Percentiles rank a stretch among this genome's conserved stretches.
Conservation (phyloP, 2,797 vertebrate genomes). For the Takifugu rubripes region DNA sequence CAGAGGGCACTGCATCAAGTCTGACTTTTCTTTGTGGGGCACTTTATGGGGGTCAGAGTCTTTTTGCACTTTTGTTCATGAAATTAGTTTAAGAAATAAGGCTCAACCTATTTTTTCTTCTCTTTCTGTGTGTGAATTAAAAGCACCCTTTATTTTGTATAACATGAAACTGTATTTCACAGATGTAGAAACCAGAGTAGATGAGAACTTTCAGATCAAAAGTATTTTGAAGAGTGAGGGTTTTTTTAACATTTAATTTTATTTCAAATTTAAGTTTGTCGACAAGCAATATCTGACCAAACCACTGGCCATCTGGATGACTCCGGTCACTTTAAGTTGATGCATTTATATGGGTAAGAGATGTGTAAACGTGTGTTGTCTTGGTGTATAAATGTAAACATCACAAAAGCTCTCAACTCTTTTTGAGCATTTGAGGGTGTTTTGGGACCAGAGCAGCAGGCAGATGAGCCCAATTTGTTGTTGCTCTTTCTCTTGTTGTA, state of each 20-base stretch:
- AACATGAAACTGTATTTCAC: conserved; percentile 4
- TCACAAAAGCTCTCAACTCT: conserved; percentile 23
- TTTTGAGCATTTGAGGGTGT: conserved; percentile 19
- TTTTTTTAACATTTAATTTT: no score
- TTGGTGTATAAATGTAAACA: conserved; percentile 16
- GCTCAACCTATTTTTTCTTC: conserved; percentile 4
- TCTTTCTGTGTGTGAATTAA: conserved; percentile 7
- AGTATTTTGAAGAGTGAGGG: no score
- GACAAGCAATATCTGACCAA: no score
- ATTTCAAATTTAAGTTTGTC: no score
- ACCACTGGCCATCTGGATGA: no score
- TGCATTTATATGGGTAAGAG: conserved; percentile 28
- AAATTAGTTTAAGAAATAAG: conserved; percentile 7
- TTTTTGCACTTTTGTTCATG: conserved; percentile 21
- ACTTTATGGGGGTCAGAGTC: conserved; percentile 7
- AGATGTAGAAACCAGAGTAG: no score
- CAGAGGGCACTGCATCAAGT: not conserved
- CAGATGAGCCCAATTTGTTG: conserved; percentile 15
- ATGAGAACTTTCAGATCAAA: no score
- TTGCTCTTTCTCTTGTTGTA: conserved; percentile 33
- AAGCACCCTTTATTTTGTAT: conserved; percentile 9
- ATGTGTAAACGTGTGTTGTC: conserved; percentile 13
- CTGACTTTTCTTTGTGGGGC: conserved; percentile 1
- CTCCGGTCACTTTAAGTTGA: conserved; percentile 1
- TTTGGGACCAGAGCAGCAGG: conserved; percentile 9